Evolutionary conservation across 2,113 vertebrate genomes (phyloP).

Genomic region (Blennius ocellaris): DNA sequence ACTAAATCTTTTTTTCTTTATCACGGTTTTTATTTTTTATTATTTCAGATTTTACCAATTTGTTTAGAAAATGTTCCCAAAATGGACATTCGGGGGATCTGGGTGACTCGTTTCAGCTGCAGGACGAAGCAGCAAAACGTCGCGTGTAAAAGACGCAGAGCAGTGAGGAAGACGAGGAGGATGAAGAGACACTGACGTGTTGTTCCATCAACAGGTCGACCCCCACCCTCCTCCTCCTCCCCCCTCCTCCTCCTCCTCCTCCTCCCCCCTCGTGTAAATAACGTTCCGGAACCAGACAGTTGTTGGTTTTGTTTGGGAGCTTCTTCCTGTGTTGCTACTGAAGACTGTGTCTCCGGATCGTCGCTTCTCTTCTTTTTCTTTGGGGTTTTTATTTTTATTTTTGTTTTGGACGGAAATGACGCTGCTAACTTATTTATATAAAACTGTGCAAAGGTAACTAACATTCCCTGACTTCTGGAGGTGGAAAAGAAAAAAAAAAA

Average conservation of each 20-base stretch:
- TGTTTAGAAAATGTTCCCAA: too few relatives aligned
- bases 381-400: too few relatives aligned
- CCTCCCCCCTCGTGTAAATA: constrained; percentile 41
- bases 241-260: background rate
- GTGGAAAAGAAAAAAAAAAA: constrained; percentile 80
- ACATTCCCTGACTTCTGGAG: constrained; percentile 85
- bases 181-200: background rate
- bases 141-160: background rate
- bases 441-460: constrained; percentile 82
- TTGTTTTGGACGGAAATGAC: constrained; percentile 50
- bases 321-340: too few relatives aligned
- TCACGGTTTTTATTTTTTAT: too few relatives aligned
- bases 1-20: too few relatives aligned
- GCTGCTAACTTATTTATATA: constrained; percentile 83
- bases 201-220: background rate
- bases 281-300: constrained; percentile 61
- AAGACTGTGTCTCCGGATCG: too few relatives aligned
- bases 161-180: constrained; percentile 14
- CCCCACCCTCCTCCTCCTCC: background rate
- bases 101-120: background rate
- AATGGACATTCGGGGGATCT: background rate
- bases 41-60: too few relatives aligned
- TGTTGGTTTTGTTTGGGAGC: too few relatives aligned
- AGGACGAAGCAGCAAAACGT: background rate
- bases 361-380: too few relatives aligned